A percentile compares a stretch with the other conserved stretches of the same genome.
Conservation (phyloP, 1,140 invertebrate species). For the Brachionus calyciflorus region DNA sequence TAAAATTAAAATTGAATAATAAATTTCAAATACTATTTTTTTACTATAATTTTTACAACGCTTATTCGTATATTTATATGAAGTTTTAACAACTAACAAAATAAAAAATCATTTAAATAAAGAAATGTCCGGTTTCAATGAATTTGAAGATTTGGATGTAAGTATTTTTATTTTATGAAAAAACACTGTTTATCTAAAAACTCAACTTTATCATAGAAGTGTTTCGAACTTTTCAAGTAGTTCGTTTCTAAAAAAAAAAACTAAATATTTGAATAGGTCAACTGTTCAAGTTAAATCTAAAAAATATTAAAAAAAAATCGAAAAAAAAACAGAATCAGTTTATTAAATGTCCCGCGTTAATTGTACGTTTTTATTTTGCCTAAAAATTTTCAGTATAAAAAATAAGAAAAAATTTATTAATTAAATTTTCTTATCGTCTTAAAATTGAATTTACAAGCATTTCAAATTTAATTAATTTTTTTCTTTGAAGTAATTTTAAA, state of each 20-base stretch:
- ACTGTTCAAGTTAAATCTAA: background rate
- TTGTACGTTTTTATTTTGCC: background rate
- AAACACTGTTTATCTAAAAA: too few species aligned
- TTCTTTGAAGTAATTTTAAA: background rate
- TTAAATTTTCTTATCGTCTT: too few species aligned
- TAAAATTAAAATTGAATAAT: too few species aligned
- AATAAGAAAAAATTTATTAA: too few species aligned
- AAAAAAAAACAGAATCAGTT: background rate
- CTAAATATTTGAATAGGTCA: constrained; percentile 24
- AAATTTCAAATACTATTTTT: background rate
- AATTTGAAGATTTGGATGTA: constrained; percentile 46
- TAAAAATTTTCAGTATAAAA: too few species aligned
- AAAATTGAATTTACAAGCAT: too few species aligned
- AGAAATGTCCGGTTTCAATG: constrained; percentile 44
- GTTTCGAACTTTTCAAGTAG: background rate
- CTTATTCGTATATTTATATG: background rate
- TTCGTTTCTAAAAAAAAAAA: background rate
- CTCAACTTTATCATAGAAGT: too few species aligned
- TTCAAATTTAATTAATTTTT: background rate
- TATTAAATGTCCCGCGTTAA: constrained; percentile 9
- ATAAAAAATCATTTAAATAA: too few species aligned
- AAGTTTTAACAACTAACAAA: background rate
- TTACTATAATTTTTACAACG: background rate
- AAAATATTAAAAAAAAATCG: background rate
- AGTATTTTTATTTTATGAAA: background rate